Conservation (phyloP, 2,888 invertebrate genomes). For the Diachrysia chrysitis region DNA sequence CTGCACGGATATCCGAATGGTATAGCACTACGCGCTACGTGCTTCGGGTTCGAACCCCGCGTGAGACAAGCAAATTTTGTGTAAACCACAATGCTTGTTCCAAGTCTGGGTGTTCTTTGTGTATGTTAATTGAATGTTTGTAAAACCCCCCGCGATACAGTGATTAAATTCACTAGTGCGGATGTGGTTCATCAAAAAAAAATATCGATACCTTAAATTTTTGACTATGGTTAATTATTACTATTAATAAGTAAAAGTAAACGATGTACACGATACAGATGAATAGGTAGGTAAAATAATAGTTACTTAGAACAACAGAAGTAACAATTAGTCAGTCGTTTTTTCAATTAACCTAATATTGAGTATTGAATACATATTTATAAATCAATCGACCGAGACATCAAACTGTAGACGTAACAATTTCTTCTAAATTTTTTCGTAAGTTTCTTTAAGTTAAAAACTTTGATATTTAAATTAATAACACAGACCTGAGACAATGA, state of each 20-base stretch:
- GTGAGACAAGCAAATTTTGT: too few species aligned
- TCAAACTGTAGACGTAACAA: background rate
- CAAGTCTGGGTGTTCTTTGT: too few species aligned
- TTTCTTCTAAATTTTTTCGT: background rate
- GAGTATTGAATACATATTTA: constrained; percentile 4
- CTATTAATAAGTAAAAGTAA: too few species aligned
- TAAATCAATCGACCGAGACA: background rate
- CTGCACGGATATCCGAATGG: too few species aligned
- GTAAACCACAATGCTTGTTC: too few species aligned
- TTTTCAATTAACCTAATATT: constrained; percentile 5
- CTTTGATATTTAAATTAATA: background rate
- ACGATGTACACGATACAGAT: background rate
- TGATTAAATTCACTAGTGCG: too few species aligned
- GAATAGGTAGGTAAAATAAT: background rate
- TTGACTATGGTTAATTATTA: background rate
- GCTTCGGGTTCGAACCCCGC: too few species aligned
- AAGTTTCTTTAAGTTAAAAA: background rate
- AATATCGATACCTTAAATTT: background rate
- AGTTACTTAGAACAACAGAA: background rate
- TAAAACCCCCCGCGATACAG: too few species aligned
- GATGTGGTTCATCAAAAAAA: too few species aligned
- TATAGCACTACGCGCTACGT: too few species aligned
- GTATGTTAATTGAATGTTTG: too few species aligned
- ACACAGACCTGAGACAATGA: too few species aligned
- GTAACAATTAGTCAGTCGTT: background rate